A percentile compares a stretch with the other conserved stretches of the same genome.
Conservation (phyloP, 2,113 vertebrate genomes). For the Prinia subflava region DNA sequence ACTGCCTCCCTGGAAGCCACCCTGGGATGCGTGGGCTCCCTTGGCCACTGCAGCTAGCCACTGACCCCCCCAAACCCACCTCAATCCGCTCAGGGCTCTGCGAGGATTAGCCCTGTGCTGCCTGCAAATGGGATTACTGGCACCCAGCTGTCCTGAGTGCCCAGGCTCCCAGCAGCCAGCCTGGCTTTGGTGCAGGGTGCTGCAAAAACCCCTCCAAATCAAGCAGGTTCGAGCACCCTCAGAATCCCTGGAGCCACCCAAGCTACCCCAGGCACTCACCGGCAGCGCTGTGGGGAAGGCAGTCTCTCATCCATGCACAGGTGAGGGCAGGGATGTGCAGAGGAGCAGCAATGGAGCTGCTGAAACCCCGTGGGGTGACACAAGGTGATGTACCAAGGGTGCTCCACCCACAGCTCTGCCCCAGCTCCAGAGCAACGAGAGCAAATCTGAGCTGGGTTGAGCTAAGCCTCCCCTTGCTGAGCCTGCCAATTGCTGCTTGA, state of each 20-base stretch:
- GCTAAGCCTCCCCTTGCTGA: slow-evolving; percentile 73
- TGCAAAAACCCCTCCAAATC: neutral
- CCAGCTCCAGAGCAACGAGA: neutral
- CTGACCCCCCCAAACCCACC: neutral
- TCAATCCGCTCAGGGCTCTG: slow-evolving; percentile 30
- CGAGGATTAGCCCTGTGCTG: neutral
- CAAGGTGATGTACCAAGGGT: neutral
- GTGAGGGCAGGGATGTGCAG: rapidly evolving
- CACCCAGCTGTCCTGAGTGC: neutral
- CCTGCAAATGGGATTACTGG: slow-evolving; percentile 37
- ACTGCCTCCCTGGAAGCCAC: neutral
- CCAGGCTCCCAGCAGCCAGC: neutral
- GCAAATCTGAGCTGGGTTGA: neutral
- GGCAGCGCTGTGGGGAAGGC: rapidly evolving
- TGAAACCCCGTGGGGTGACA: neutral
- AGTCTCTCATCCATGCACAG: rapidly evolving
- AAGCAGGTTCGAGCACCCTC: neutral
- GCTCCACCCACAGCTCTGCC: neutral
- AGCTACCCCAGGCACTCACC: neutral
- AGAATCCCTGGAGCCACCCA: neutral
- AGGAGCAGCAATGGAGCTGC: neutral
- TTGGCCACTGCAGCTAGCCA: neutral
- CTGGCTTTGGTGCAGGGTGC: rapidly evolving
- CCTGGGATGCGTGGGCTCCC: neutral
- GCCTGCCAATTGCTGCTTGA: slow-evolving; percentile 61